A percentile compares a stretch with the other conserved stretches of the same genome.
Conservation (phyloP, 2,113 vertebrate genomes). For the Nesogale talazaci region DNA sequence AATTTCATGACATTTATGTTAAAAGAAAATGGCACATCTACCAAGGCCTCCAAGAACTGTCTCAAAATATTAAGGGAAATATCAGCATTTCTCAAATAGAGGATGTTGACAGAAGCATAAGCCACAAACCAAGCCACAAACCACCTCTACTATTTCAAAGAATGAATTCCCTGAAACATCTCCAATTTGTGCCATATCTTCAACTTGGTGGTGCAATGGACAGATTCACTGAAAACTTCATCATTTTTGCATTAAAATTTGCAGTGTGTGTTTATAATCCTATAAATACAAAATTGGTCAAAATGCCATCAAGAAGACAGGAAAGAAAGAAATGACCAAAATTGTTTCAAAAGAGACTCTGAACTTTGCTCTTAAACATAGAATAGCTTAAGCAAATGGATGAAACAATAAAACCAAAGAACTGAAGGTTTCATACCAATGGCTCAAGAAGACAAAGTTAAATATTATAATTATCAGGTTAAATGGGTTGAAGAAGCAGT, state of each 20-base stretch:
- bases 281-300: not conserved
- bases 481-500: no score
- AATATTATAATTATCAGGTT: no score
- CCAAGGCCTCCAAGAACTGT: conserved; percentile 30
- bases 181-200: conserved; percentile 25
- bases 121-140: conserved; percentile 49
- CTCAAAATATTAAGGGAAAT: conserved; percentile 41
- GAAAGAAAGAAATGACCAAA: not conserved
- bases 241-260: not conserved
- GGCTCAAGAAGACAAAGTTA: no score
- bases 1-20: not conserved
- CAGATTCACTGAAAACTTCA: not conserved
- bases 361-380: no score
- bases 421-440: no score
- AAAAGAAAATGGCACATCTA: conserved; percentile 32
- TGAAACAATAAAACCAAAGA: no score
- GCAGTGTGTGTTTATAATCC: not conserved
- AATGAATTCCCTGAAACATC: not conserved
- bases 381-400: no score
- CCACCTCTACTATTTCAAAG: conserved; percentile 7
- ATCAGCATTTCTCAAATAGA: conserved; percentile 3
- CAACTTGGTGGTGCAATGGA: not conserved
- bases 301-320: not conserved
- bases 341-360: no score
- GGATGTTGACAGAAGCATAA: conserved; percentile 47